phyloP scores from a whole-genome alignment of 2,888 invertebrate genomes.

The Conistra vaccinii region DNA sequence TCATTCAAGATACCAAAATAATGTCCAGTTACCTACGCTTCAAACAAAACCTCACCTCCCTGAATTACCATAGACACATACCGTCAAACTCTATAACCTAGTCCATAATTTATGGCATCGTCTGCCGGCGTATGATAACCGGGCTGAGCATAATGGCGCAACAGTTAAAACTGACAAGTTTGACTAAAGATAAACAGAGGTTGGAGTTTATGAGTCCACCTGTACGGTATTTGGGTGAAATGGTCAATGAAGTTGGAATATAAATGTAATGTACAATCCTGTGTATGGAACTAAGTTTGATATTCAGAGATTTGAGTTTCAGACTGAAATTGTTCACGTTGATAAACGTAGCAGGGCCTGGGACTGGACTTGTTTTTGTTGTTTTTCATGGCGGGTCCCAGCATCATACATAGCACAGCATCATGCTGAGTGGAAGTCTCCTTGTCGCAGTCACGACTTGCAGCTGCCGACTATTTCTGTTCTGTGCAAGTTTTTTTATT shows the following conservation, averaged over 20 bases:
- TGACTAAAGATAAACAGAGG: conserved; percentile 50
- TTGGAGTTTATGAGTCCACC: conserved; percentile 49
- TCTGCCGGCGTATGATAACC: conserved; percentile 67
- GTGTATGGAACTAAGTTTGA: background rate
- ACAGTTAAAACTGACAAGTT: conserved; percentile 63
- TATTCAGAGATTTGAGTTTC: conserved; percentile 14
- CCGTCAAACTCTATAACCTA: conserved; percentile 29
- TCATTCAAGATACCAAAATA: background rate
- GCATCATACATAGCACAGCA: too few species aligned
- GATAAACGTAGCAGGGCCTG: background rate
- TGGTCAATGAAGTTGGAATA: conserved; percentile 27
- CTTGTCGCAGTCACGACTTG: too few species aligned
- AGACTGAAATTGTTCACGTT: background rate
- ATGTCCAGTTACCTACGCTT: background rate
- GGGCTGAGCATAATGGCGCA: conserved; percentile 39
- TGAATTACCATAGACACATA: conserved; percentile 34
- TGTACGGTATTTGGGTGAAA: conserved; percentile 12
- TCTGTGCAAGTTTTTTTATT: too few species aligned
- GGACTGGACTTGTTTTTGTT: too few species aligned
- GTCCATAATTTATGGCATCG: conserved; percentile 69
- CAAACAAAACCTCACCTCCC: conserved; percentile 17
- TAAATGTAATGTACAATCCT: conserved; percentile 23
- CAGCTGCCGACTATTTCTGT: too few species aligned
- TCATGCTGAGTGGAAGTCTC: too few species aligned
- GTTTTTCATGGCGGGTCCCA: too few species aligned